Evolutionary conservation across 2,113 vertebrate genomes (phyloP), one percentile per base, ranked within the genome.

Genomic region (Megaceryle maxima): DNA sequence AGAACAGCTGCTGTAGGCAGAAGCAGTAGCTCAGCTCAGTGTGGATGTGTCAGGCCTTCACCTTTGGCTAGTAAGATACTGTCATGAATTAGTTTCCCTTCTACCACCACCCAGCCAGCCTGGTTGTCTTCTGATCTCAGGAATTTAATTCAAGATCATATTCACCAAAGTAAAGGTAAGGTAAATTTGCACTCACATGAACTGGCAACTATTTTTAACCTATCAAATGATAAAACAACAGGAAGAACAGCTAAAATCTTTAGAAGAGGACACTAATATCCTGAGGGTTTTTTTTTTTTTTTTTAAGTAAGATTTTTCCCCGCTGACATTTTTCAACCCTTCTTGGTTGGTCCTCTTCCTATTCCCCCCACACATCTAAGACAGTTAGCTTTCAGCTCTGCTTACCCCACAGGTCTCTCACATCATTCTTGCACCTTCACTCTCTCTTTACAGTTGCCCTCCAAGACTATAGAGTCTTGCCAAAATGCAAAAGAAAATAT

Each of bases 401-500:
- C 74, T 96, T 81, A 89, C 66, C 66, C 87, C 48, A 2, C 14
- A 75, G 62, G 46, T 63, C 64, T 74, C 75, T 60, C 22, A 3
- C 22, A 70, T 33, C 63, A 88, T 37, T 80, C 62, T 21, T 81
- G 28, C 66, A 62, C 75, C 50, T 82, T 82, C n/a, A 76, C 86
- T 39, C 15, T 55, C 66, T 73, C 70, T 69, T 73, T 87, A 50
- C 13, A 85, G 66, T 20, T 84, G 53, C 55, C 83, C 74, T 87
- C 83, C 50, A 82, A 46, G 43, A 60, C 80, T 73, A 87, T 41
- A 83, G 44, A 87, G 79, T 60, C 74, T 88, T 87, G 66, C 77
- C 92, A 96, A 95, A 94, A 91, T 19, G 41, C 62, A 79, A 29
- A 84, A 96, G 66, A 89, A 94, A 96, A 81, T 57, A 93, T 51